Evolutionary conservation across 2,113 vertebrate genomes (phyloP).

Genomic region (Cheirogaleus medius): DNA sequence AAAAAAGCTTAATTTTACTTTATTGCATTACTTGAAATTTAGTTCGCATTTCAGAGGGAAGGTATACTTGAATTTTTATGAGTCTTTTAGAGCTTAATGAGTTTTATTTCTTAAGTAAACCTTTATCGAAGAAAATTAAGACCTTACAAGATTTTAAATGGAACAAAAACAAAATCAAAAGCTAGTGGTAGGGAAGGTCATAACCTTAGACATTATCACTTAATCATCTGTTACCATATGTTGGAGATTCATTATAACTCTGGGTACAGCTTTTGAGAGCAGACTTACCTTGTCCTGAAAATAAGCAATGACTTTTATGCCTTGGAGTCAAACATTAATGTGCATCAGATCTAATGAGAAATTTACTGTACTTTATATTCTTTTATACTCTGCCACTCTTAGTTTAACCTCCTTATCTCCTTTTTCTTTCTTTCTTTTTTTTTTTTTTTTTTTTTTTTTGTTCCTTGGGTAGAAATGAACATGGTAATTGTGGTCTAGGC

Average conservation of each 20-base stretch:
- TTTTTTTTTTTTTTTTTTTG: background rate
- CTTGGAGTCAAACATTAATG: background rate
- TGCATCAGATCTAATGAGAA: background rate
- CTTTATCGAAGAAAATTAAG: constrained; percentile 58
- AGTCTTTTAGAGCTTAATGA: constrained; percentile 33
- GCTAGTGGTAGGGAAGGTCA: background rate
- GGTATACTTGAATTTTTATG: constrained; percentile 52
- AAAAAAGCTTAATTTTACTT: constrained; percentile 28
- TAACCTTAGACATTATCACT: background rate
- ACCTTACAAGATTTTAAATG: constrained; percentile 10
- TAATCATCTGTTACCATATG: constrained; percentile 5
- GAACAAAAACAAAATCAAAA: constrained; percentile 52
- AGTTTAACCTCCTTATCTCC: background rate
- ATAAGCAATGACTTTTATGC: background rate
- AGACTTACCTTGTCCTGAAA: background rate
- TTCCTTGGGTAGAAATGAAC: background rate
- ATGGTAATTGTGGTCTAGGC: background rate
- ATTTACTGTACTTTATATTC: background rate
- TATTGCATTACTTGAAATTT: constrained; percentile 51
- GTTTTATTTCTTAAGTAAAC: constrained; percentile 64
- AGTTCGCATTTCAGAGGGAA: constrained; percentile 32
- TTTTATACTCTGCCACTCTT: background rate
- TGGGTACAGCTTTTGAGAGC: background rate
- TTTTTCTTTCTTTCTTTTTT: background rate
- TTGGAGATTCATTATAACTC: background rate